phyloP scores from a whole-genome alignment of 2,888 invertebrate genomes.

The Athetis lepigone region DNA sequence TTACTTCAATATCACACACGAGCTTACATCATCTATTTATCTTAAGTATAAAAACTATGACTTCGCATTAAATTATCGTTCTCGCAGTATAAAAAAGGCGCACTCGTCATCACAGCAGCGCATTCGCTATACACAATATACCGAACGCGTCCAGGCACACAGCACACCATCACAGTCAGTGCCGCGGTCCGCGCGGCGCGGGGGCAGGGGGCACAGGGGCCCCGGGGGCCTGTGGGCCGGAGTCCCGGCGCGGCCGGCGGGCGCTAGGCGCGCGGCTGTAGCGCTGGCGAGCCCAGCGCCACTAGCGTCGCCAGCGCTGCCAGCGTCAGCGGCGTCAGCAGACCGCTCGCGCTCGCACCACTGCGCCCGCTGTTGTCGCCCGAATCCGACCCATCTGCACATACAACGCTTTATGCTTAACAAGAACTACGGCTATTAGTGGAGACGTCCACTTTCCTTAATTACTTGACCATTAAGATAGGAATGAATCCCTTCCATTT shows the following conservation, averaged over 20 bases:
- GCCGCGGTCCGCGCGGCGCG: constrained; percentile 73
- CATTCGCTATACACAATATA: constrained; percentile 87
- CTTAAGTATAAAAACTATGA: constrained; percentile 91
- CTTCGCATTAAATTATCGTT: constrained; percentile 89
- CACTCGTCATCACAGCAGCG: constrained; percentile 84
- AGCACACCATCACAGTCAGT: constrained; percentile 85
- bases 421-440: constrained; percentile 32
- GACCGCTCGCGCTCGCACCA: constrained; percentile 54
- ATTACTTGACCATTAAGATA: not conserved
- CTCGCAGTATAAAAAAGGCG: constrained; percentile 84
- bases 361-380: constrained; percentile 69
- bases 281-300: constrained; percentile 57
- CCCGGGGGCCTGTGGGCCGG: constrained; percentile 19
- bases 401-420: constrained; percentile 58
- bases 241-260: not conserved
- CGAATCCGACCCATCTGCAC: constrained; percentile 70
- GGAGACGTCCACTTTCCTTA: constrained; percentile 28
- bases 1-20: constrained; percentile 90
- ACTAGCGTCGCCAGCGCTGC: constrained; percentile 53
- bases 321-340: constrained; percentile 50
- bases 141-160: constrained; percentile 83
- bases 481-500: constrained; percentile 5
- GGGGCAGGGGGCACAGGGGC: constrained; percentile 60
- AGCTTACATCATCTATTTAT: constrained; percentile 91
- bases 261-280: constrained; percentile 61